A percentile compares a stretch with the other conserved stretches of the same genome.
Evolutionary conservation across 2,888 invertebrate genomes (phyloP).

Genomic region (Ochropacha duplaris): DNA sequence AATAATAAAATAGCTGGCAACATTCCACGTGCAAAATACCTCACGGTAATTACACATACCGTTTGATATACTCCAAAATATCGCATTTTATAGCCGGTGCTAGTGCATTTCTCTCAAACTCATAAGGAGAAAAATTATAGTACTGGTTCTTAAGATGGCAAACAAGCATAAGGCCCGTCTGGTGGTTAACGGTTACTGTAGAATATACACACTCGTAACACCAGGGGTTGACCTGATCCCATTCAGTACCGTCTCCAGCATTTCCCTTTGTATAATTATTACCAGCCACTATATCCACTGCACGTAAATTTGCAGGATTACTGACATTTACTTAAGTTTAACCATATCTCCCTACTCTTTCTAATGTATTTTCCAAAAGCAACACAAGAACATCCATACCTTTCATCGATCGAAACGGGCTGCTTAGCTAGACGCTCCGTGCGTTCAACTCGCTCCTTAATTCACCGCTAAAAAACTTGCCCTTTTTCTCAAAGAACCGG

Average conservation of each 20-base stretch:
- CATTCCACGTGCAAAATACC: not conserved
- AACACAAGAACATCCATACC: conserved; percentile 21
- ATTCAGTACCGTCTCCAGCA: too few species aligned
- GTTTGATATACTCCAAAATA: not conserved
- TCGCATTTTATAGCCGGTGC: not conserved
- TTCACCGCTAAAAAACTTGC: conserved; percentile 50
- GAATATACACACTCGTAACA: too few species aligned
- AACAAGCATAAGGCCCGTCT: too few species aligned
- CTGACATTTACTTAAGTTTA: not conserved
- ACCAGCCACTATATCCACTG: too few species aligned
- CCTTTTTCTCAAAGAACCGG: conserved; percentile 35
- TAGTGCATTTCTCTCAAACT: too few species aligned
- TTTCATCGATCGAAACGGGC: conserved; percentile 26
- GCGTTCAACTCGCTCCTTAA: conserved; percentile 34
- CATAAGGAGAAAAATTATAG: too few species aligned
- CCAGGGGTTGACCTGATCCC: too few species aligned
- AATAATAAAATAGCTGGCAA: not conserved
- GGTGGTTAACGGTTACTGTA: too few species aligned
- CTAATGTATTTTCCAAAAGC: conserved; percentile 8
- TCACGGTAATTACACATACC: not conserved
- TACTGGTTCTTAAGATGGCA: too few species aligned
- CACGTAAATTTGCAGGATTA: not conserved
- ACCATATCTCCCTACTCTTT: not conserved
- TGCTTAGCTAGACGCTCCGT: conserved; percentile 16
- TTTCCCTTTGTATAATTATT: too few species aligned